phyloP scores from a whole-genome alignment of 2,888 invertebrate genomes.

The Papilio demoleus region DNA sequence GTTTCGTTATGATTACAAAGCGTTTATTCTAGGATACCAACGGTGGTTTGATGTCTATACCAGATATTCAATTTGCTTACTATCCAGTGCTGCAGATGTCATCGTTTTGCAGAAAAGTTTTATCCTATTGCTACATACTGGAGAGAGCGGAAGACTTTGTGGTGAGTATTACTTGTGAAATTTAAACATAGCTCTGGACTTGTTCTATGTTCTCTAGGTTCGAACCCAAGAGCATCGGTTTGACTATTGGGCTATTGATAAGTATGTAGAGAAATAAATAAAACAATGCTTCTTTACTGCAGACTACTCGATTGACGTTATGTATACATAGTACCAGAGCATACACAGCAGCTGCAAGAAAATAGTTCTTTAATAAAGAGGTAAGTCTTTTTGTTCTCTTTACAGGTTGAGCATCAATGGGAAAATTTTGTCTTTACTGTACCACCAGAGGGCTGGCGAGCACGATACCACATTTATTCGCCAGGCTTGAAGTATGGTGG shows the following conservation, averaged over 20 bases:
- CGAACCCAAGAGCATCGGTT: no score
- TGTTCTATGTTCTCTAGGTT: no score
- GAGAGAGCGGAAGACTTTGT: conserved; percentile 61
- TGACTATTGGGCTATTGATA: no score
- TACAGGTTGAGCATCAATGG: conserved; percentile 75
- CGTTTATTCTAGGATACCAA: conserved; percentile 64
- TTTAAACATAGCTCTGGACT: background rate
- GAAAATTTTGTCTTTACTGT: conserved; percentile 62
- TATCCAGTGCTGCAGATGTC: conserved; percentile 69
- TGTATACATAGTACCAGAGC: no score
- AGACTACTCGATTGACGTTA: no score
- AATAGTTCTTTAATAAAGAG: no score
- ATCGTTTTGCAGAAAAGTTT: conserved; percentile 67
- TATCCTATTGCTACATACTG: conserved; percentile 68
- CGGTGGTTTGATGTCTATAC: conserved; percentile 58
- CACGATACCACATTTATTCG: conserved; percentile 70
- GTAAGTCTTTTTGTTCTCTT: conserved; percentile 1
- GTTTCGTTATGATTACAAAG: no score
- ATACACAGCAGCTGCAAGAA: no score
- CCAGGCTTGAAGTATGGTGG: conserved; percentile 73
- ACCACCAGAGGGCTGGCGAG: conserved; percentile 70
- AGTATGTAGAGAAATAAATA: no score
- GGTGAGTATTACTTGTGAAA: conserved; percentile 50
- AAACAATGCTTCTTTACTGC: no score
- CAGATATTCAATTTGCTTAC: conserved; percentile 68